A percentile compares a stretch with the other conserved stretches of the same genome.
These are phyloP conservation scores for Halcyon badia DNA, from an alignment of 2,797 vertebrate genomes.

Conservation along the genomic window DNA sequence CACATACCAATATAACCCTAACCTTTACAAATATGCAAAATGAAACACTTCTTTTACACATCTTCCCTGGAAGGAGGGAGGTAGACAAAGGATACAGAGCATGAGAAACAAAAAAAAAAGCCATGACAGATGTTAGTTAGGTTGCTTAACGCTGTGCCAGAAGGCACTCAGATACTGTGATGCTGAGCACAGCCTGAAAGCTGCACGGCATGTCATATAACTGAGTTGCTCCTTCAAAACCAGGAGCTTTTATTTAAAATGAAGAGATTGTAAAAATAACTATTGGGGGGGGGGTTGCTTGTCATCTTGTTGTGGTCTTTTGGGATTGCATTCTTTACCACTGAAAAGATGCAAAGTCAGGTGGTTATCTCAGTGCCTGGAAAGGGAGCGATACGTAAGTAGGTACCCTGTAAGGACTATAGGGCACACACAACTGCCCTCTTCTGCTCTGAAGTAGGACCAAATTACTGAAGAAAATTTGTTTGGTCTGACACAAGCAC, in stretches of 20 bases:
- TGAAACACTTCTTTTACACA: not conserved
- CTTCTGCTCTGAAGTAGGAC: not conserved
- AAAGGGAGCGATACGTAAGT: accelerated
- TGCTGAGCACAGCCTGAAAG: not conserved
- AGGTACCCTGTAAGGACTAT: not conserved
- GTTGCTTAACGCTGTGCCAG: conserved; percentile 44
- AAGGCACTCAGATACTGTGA: not conserved
- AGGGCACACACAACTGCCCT: not conserved
- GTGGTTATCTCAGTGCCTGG: not conserved
- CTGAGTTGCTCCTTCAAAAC: not conserved
- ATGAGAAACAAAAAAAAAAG: not conserved
- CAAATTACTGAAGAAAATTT: not conserved
- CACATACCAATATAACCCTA: not conserved
- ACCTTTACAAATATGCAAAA: not conserved
- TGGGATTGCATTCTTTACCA: not conserved
- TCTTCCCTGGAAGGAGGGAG: not conserved
- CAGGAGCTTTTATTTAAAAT: not conserved
- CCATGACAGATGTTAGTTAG: conserved; percentile 39
- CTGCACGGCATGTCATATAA: not conserved
- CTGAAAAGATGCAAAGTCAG: not conserved
- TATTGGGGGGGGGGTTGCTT: accelerated
- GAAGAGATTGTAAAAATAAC: not conserved
- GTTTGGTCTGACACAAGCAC: not conserved
- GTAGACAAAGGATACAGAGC: conserved; percentile 3
- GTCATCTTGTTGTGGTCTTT: not conserved